These are phyloP conservation scores for Heliconius erato DNA, from an alignment of 2,888 invertebrate genomes.

Conservation along the genomic window DNA sequence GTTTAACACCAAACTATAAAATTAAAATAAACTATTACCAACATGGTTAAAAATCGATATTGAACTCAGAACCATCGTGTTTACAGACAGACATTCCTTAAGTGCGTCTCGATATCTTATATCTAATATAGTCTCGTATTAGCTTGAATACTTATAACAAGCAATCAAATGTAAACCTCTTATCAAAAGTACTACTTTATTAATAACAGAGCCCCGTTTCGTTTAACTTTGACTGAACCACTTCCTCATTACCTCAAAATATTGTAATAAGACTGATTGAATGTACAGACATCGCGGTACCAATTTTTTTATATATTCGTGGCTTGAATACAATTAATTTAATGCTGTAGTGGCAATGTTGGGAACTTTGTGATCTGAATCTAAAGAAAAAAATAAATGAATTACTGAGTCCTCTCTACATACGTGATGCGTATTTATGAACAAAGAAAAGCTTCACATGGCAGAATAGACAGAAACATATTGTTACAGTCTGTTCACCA, in stretches of 20 bases:
- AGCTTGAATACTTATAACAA: not conserved
- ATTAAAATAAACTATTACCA: too few relatives aligned
- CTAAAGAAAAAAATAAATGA: too few relatives aligned
- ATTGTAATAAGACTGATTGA: not conserved
- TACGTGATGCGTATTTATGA: too few relatives aligned
- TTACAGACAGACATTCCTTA: not conserved
- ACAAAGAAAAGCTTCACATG: too few relatives aligned
- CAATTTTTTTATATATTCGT: not conserved
- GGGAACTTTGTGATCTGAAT: not conserved
- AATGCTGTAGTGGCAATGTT: not conserved
- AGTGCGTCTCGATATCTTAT: not conserved
- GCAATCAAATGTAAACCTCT: slow-evolving; percentile 1
- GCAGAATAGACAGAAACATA: too few relatives aligned
- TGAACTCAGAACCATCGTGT: not conserved
- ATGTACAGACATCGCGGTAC: slow-evolving; percentile 1
- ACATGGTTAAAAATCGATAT: not conserved
- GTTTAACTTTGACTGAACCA: slow-evolving; percentile 10
- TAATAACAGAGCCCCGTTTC: slow-evolving; percentile 5
- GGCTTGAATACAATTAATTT: not conserved
- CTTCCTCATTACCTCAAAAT: not conserved
- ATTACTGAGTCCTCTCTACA: too few relatives aligned
- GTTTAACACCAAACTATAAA: too few relatives aligned
- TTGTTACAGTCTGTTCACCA: too few relatives aligned
- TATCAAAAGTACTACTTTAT: slow-evolving; percentile 11
- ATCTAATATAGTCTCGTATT: not conserved